Percentiles rank a stretch among this genome's conserved stretches.
Evolutionary conservation across 2,113 vertebrate species (phyloP).

Genomic region (Pseudorectes ferrugineus): DNA sequence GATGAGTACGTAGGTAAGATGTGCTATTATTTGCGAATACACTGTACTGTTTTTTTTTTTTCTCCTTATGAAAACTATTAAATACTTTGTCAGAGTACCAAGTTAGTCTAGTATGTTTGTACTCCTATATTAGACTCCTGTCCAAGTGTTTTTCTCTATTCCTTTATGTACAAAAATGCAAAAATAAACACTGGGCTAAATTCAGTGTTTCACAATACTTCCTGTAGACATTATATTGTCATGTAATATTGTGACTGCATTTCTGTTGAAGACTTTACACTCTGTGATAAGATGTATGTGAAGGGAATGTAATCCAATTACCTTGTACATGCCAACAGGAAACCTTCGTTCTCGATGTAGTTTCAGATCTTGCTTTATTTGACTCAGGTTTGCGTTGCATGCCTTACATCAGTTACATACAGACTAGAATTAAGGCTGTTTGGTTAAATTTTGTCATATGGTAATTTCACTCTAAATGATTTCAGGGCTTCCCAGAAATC

Average conservation of each 20-base stretch:
- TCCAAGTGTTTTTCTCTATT: neutral
- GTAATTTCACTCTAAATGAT: slow-evolving; percentile 6
- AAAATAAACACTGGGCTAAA: neutral
- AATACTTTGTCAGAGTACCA: neutral
- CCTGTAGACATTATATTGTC: neutral
- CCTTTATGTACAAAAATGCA: neutral
- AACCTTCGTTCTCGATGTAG: neutral
- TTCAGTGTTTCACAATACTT: neutral
- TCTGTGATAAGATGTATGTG: neutral
- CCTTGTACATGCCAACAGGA: neutral
- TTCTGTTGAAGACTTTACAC: neutral
- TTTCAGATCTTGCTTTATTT: neutral
- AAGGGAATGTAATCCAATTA: neutral
- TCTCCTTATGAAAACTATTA: neutral
- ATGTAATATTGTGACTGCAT: neutral
- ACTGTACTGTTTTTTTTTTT: neutral
- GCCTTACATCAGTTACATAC: neutral
- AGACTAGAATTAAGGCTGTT: neutral
- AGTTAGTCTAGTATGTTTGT: neutral
- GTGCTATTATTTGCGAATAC: neutral
- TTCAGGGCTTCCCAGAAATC: slow-evolving; percentile 80
- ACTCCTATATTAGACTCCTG: neutral
- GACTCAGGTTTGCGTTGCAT: neutral
- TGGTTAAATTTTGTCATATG: neutral
- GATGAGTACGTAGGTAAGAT: slow-evolving; percentile 84